Base-by-base conservation (phyloP, 2,797 vertebrate species). In the Notolepis coatsorum region DNA sequence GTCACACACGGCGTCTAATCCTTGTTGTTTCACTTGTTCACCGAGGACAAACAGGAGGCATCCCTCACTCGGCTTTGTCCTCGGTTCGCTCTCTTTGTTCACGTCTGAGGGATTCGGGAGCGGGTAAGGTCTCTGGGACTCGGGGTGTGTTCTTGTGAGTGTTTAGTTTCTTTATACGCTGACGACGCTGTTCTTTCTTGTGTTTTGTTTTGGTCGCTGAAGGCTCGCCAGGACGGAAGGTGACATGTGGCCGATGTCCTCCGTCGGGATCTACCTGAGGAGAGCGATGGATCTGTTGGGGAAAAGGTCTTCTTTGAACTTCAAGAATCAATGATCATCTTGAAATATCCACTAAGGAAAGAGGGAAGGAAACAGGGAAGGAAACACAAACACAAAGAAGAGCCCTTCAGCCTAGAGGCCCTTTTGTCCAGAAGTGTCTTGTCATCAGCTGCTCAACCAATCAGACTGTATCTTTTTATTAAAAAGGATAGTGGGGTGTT, bases 241-340 rank as follows among this genome's bases (percentile, higher is more conserved):
- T 18, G 5, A 41, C 52, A 58, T 23, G 51, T 61, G 46, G 35
- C 59, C 74, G 46, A 70, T 13, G 35, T 39, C 15, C 45, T 31
- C 31, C 30, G 27, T 12, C 4, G 7, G 38, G 38, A 64, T 51
- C 46, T 18, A 8, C 31, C 68, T 68, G 65, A 20, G 27, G 31
- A 45, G 28, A 53, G 28, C 53, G 7, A 75, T 72, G 57, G 77
- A 71, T 54, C 66, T 6, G 4, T 52, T 54, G 38, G 41, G 51
- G 25, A n/a, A 39, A 66, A 65, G 69, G 85, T 79, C 72, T 67
- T 17, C 38, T 66, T 48, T 80, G 64, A 82, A 48, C 56, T 31
- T 38, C 58, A 50, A 33, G 65, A 57, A 41, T 18, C 23, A 13
- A 41, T 43, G 47, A 64, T 45, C 24, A 30, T 12, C n/a, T 25